Evolutionary conservation across 2,797 vertebrate genomes (phyloP).

Genomic region (Sphenopsis melanotis): DNA sequence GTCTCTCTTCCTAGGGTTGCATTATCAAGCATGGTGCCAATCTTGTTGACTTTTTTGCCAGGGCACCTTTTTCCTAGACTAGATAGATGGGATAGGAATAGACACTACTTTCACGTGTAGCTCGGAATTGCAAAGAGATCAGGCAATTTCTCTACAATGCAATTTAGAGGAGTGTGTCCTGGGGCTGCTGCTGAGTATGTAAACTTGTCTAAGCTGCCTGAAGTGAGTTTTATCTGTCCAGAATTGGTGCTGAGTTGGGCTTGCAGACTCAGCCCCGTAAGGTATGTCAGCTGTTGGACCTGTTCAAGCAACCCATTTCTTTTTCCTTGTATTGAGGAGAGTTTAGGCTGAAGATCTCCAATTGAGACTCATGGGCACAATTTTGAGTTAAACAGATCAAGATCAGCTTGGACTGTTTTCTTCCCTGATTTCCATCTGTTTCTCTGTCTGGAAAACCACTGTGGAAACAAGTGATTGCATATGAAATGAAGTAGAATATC

Average conservation of each 20-base stretch:
- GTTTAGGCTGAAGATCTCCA: not conserved
- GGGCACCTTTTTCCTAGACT: not conserved
- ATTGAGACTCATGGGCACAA: fast-evolving
- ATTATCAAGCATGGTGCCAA: fast-evolving
- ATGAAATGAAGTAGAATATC: not conserved
- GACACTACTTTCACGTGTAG: not conserved
- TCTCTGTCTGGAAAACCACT: not conserved
- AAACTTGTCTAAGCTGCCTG: not conserved
- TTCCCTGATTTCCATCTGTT: not conserved
- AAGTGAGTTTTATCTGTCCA: not conserved
- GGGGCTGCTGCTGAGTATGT: not conserved
- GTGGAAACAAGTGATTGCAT: not conserved
- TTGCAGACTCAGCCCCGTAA: not conserved
- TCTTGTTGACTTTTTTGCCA: not conserved
- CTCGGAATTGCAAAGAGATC: not conserved
- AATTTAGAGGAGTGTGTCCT: not conserved
- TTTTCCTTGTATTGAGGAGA: not conserved
- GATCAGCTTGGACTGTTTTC: not conserved
- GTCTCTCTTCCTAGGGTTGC: not conserved
- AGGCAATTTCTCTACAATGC: not conserved
- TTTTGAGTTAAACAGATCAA: not conserved
- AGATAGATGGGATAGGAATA: not conserved
- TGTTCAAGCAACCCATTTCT: not conserved
- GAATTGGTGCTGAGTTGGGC: not conserved
- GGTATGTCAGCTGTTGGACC: not conserved